A percentile compares a stretch with the other conserved stretches of the same genome.
Evolutionary conservation across 2,797 vertebrate species (phyloP).

Genomic region (Valencia hispanica): DNA sequence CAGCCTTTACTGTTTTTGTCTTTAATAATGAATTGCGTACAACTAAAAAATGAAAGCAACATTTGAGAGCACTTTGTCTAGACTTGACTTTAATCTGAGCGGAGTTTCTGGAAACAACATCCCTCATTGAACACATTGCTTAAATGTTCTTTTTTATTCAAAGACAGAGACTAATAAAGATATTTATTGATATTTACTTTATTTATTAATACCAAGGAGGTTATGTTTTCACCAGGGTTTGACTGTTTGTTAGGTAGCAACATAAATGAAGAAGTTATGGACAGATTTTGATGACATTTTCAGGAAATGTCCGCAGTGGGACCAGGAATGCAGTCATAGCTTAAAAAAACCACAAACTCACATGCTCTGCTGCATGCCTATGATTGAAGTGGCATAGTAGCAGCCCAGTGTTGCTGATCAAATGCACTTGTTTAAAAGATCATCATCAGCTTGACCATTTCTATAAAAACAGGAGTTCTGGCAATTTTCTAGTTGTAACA

Average conservation of each 20-base stretch:
- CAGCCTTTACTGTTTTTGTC: conserved; percentile 27
- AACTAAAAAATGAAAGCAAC: conserved; percentile 7
- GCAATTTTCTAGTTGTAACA: too few relatives aligned
- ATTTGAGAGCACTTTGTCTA: conserved; percentile 4
- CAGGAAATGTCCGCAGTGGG: too few relatives aligned
- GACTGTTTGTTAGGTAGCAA: too few relatives aligned
- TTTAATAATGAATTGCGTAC: neutral
- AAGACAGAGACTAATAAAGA: neutral
- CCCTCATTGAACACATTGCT: neutral
- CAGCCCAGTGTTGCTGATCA: too few relatives aligned
- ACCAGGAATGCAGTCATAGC: neutral
- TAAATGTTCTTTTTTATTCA: neutral
- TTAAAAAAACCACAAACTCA: neutral
- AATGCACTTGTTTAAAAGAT: too few relatives aligned
- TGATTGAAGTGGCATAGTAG: neutral
- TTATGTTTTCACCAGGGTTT: too few relatives aligned
- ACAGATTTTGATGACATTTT: too few relatives aligned
- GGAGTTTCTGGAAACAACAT: neutral
- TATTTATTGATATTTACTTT: too few relatives aligned
- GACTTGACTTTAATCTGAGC: neutral
- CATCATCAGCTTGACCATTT: too few relatives aligned
- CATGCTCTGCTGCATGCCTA: neutral
- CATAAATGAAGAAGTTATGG: too few relatives aligned
- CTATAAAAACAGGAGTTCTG: too few relatives aligned
- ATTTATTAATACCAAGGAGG: too few relatives aligned